These are phyloP conservation scores for Perizoma affinitatum DNA, from an alignment of 2,888 invertebrate genomes.

Conservation along the genomic window DNA sequence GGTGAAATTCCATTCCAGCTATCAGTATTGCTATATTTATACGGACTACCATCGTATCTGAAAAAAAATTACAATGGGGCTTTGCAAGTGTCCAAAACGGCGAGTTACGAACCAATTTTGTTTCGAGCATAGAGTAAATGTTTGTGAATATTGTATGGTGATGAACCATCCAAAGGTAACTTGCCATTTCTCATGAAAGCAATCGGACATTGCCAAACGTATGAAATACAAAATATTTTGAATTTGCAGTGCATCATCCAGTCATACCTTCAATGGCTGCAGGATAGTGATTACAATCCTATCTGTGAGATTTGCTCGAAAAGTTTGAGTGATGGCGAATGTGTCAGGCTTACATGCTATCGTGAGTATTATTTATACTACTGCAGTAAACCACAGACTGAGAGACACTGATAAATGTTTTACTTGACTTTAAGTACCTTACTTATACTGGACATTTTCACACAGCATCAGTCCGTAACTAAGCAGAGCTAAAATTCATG, in stretches of 20 bases:
- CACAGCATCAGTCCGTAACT: no score
- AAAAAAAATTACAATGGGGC: constrained; percentile 88
- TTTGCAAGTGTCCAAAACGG: constrained; percentile 99
- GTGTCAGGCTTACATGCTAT: constrained; percentile 95
- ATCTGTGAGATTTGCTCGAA: constrained; percentile 95
- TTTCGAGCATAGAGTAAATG: constrained; percentile 99
- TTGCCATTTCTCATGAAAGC: neutral
- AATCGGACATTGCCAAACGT: neutral
- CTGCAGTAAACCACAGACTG: no score
- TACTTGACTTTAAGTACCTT: no score
- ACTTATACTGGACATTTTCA: no score
- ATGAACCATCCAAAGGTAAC: constrained; percentile 96
- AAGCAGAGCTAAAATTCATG: no score
- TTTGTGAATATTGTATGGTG: constrained; percentile 99
- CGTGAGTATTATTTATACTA: constrained; percentile 86
- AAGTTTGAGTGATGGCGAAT: constrained; percentile 91
- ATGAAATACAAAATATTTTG: neutral
- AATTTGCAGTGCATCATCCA: constrained; percentile 96
- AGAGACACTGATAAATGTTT: no score
- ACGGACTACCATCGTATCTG: constrained; percentile 27
- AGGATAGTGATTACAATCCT: constrained; percentile 98
- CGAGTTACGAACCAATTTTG: constrained; percentile 99
- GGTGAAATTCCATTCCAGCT: neutral
- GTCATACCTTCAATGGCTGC: constrained; percentile 98
- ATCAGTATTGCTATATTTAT: constrained; percentile 15